phyloP scores from a whole-genome alignment of 2,888 invertebrate species.

The Phyllotreta cruciferae region DNA sequence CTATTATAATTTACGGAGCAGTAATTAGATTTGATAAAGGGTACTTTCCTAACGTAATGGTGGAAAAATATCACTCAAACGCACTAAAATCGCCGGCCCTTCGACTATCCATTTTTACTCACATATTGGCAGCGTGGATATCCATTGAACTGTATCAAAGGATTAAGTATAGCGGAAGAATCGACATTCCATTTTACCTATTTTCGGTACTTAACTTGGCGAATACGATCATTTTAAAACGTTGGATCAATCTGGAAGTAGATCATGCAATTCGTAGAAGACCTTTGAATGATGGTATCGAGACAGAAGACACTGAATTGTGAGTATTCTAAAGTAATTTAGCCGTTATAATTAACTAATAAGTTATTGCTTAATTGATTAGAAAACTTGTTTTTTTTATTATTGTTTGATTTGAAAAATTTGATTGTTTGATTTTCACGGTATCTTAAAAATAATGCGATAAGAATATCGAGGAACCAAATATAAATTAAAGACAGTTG shows the following conservation, averaged over 20 bases:
- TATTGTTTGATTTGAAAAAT: no score
- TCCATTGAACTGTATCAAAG: slow-evolving; percentile 20
- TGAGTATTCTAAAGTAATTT: slow-evolving; percentile 14
- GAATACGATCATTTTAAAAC: slow-evolving; percentile 1
- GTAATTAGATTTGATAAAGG: slow-evolving; percentile 53
- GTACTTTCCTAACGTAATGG: slow-evolving; percentile 53
- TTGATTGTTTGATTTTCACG: no score
- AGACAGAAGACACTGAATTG: slow-evolving; percentile 9
- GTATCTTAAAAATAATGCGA: no score
- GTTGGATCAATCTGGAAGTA: neutral
- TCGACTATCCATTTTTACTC: slow-evolving; percentile 12
- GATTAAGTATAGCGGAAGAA: slow-evolving; percentile 5
- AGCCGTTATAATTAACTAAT: neutral
- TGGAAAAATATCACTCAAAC: slow-evolving; percentile 52
- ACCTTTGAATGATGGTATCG: neutral
- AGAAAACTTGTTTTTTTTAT: neutral
- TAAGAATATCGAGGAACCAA: no score
- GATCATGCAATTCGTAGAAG: neutral
- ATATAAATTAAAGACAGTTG: no score
- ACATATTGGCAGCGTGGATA: slow-evolving; percentile 15
- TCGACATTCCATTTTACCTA: slow-evolving; percentile 7
- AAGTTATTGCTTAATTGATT: neutral
- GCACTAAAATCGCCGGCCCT: neutral
- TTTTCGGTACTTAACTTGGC: slow-evolving; percentile 9
- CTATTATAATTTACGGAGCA: slow-evolving; percentile 50